These are phyloP conservation scores for Sander lucioperca DNA, from an alignment of 2,113 vertebrate species.

Conservation along the genomic window DNA sequence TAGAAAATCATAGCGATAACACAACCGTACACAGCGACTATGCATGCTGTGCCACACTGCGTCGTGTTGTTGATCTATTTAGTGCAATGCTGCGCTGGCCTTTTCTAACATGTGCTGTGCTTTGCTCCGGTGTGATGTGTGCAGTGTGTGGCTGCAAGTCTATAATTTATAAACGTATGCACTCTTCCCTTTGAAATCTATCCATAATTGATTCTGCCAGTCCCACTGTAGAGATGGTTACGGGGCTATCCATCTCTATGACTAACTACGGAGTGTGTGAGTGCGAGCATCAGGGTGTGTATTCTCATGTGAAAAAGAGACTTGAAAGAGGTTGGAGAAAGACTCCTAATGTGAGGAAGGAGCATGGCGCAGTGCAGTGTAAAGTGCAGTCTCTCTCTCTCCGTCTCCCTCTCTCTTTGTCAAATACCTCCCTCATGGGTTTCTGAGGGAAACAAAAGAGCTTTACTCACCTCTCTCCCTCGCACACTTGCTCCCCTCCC, in stretches of 20 bases:
- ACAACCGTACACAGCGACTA: background rate
- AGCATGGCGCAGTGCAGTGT: slow-evolving; percentile 80
- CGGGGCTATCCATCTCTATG: slow-evolving; percentile 59
- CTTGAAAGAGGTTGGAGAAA: slow-evolving; percentile 69
- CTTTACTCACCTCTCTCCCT: slow-evolving; percentile 63
- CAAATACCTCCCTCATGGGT: slow-evolving; percentile 70
- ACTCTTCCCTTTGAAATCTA: slow-evolving; percentile 78
- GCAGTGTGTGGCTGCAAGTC: slow-evolving; percentile 62
- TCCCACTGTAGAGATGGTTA: slow-evolving; percentile 70
- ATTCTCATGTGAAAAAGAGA: slow-evolving; percentile 54
- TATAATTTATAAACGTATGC: slow-evolving; percentile 80
- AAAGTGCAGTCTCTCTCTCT: slow-evolving; percentile 61
- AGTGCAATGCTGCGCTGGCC: slow-evolving; percentile 36
- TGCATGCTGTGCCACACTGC: slow-evolving; percentile 17
- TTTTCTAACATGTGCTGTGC: slow-evolving; percentile 48
- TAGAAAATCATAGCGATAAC: background rate
- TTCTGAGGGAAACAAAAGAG: slow-evolving; percentile 74
- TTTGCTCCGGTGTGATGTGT: slow-evolving; percentile 48
- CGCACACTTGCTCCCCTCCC: slow-evolving; percentile 23
- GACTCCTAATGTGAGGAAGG: slow-evolving; percentile 70
- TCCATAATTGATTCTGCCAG: slow-evolving; percentile 80
- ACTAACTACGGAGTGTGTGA: slow-evolving; percentile 30
- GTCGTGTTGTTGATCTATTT: slow-evolving; percentile 44
- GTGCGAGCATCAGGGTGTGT: slow-evolving; percentile 53
- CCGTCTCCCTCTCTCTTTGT: slow-evolving; percentile 52